A percentile compares a stretch with the other conserved stretches of the same genome.
phyloP scores from a whole-genome alignment of 2,888 invertebrate genomes.

The Cremastinae sp. region DNA sequence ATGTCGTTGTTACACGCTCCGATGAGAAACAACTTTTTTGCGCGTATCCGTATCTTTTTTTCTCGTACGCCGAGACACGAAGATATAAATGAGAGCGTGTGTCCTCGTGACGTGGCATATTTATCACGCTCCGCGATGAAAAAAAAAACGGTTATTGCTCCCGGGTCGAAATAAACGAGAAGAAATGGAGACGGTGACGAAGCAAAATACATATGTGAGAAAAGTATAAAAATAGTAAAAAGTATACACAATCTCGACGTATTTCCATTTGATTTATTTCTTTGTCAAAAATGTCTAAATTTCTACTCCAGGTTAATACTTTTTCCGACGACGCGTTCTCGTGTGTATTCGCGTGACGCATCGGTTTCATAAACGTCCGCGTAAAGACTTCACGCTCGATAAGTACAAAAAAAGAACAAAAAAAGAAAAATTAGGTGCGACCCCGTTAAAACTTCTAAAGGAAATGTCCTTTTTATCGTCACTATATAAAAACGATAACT shows the following conservation, averaged over 20 bases:
- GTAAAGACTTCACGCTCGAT: no score
- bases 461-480: no score
- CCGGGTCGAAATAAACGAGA: background rate
- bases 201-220: conserved; percentile 1
- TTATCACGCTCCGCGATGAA: background rate
- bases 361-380: no score
- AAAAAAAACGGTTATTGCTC: conserved; percentile 1
- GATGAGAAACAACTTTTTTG: conserved; percentile 4
- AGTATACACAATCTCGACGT: no score
- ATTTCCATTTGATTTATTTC: background rate
- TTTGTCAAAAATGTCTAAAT: no score
- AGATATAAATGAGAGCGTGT: conserved; percentile 19
- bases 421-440: no score
- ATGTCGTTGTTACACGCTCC: background rate
- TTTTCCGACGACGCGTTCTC: background rate
- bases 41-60: background rate
- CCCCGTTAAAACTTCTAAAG: no score
- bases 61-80: conserved; percentile 2
- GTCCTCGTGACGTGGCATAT: conserved; percentile 27
- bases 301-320: no score
- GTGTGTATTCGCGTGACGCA: no score
- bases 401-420: no score
- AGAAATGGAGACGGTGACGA: conserved; percentile 13
- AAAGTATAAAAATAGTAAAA: background rate
- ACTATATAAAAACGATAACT: no score